These are phyloP conservation scores for Oreortyx pictus DNA, from an alignment of 2,797 vertebrate species.

Conservation along the genomic window DNA sequence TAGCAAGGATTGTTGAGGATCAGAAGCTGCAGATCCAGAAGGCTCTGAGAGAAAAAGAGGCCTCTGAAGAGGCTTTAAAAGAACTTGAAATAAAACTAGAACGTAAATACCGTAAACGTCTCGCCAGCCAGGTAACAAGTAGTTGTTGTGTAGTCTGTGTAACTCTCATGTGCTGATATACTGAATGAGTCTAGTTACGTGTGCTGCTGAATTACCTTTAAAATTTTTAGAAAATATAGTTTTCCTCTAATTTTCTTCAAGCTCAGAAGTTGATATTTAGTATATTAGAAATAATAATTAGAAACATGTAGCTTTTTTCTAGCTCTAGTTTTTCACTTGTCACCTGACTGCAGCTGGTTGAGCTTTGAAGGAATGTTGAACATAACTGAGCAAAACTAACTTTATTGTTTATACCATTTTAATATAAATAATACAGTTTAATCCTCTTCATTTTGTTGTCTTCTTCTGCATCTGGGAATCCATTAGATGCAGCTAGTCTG, in stretches of 20 bases:
- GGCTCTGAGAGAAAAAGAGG: constrained; percentile 77
- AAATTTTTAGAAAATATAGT: background rate
- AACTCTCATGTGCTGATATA: background rate
- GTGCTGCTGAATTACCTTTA: background rate
- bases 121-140: constrained; percentile 80
- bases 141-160: background rate
- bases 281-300: background rate
- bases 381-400: background rate
- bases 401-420: background rate
- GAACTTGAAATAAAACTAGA: constrained; percentile 80
- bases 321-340: background rate
- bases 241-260: background rate
- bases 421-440: background rate
- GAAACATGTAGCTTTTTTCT: background rate
- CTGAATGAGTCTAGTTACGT: background rate
- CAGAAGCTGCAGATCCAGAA: constrained; percentile 79
- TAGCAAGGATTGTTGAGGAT: constrained; percentile 72
- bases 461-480: background rate
- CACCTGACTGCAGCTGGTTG: background rate
- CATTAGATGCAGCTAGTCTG: background rate
- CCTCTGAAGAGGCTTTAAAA: constrained; percentile 80
- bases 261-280: background rate
- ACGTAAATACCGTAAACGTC: constrained; percentile 82
- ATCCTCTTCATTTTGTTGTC: background rate
- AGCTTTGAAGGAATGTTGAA: background rate